Evolutionary conservation across 2,113 vertebrate species (phyloP).

Genomic region (Cinclus cinclus): DNA sequence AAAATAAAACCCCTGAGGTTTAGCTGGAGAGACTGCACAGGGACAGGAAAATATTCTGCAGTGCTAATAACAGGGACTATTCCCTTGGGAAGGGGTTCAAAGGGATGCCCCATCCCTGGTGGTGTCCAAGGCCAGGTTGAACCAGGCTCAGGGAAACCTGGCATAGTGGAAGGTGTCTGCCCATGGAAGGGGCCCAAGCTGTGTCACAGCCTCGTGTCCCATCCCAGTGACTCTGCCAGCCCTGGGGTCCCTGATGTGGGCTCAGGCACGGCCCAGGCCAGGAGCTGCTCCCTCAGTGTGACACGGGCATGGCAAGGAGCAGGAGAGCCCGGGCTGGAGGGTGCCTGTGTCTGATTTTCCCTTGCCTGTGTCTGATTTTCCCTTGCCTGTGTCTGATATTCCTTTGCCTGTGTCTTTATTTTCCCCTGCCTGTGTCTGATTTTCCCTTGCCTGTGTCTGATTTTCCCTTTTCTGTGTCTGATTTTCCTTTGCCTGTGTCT

Average conservation of each 20-base stretch:
- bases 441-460: too few species aligned
- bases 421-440: too few species aligned
- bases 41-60: background rate
- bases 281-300: background rate
- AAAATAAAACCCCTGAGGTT: background rate
- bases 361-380: too few species aligned
- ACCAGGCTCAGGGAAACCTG: background rate
- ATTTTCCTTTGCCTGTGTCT: background rate
- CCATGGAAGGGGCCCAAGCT: background rate
- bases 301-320: background rate
- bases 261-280: background rate
- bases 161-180: background rate
- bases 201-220: background rate
- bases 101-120: background rate
- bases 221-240: background rate
- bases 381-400: too few species aligned
- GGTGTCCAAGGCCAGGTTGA: background rate
- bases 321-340: background rate
- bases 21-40: background rate
- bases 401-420: too few species aligned
- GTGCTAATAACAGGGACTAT: fast-evolving
- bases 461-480: too few species aligned
- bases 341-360: background rate
- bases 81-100: background rate
- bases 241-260: background rate